A percentile compares a stretch with the other conserved stretches of the same genome.
Evolutionary conservation across 2,113 vertebrate species (phyloP).

Genomic region (Crotalus viridis): DNA sequence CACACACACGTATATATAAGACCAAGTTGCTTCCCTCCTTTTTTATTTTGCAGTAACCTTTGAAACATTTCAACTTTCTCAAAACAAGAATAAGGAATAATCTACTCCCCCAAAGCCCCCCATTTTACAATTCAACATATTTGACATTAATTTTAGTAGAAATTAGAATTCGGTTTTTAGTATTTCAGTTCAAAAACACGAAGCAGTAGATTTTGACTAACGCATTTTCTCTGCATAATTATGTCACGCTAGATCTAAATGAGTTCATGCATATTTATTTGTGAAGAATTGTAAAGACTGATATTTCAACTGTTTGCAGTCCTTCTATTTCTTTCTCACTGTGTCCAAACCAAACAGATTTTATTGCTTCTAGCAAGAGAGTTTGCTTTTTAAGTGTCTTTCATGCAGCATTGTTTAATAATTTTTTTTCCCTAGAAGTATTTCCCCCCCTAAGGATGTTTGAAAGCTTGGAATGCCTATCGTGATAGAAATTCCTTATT

Average conservation of each 20-base stretch:
- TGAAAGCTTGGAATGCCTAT: background rate
- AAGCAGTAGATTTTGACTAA: background rate
- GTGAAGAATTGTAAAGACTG: background rate
- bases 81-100: background rate
- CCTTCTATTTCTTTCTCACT: background rate
- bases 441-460: background rate
- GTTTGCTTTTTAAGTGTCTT: conserved; percentile 22
- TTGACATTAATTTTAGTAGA: background rate
- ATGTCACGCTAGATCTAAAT: background rate
- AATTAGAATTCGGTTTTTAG: background rate
- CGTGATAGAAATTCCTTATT: conserved; percentile 17
- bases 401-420: conserved; percentile 22
- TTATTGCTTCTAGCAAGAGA: background rate
- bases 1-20: no score
- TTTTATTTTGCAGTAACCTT: background rate
- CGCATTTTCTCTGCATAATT: background rate
- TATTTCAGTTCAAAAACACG: background rate
- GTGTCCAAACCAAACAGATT: conserved; percentile 6
- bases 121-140: background rate
- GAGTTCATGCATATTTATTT: background rate
- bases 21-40: background rate
- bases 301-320: background rate
- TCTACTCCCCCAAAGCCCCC: background rate
- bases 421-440: conserved; percentile 10
- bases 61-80: background rate